phyloP scores from a whole-genome alignment of 2,113 vertebrate genomes.

The Stegastes partitus region DNA sequence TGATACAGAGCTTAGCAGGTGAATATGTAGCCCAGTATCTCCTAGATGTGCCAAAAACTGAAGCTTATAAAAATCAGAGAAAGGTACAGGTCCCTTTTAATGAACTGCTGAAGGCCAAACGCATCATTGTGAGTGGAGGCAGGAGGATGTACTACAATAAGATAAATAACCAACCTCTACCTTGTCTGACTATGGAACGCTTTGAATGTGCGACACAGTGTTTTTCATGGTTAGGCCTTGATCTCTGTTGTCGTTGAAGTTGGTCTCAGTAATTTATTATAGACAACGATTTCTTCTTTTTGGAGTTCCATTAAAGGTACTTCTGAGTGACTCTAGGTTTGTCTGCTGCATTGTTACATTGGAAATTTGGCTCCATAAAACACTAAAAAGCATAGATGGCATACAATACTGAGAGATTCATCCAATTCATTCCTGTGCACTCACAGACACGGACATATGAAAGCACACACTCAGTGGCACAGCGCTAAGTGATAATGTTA shows the following conservation, averaged over 20 bases:
- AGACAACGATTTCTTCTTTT: not conserved
- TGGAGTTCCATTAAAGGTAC: too few relatives aligned
- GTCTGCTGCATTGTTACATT: too few relatives aligned
- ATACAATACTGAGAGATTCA: not conserved
- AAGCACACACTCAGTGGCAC: not conserved
- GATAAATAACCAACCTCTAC: slow-evolving; percentile 9
- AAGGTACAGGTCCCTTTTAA: not conserved
- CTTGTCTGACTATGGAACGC: not conserved
- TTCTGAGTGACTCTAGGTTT: too few relatives aligned
- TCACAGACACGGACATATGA: not conserved
- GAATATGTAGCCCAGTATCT: not conserved
- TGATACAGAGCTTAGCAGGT: not conserved
- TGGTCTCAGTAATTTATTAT: not conserved
- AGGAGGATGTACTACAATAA: not conserved
- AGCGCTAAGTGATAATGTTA: slow-evolving; percentile 39
- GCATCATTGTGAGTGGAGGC: not conserved
- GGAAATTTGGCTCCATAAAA: too few relatives aligned
- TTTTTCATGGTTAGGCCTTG: not conserved
- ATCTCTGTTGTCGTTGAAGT: not conserved
- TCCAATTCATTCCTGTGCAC: not conserved
- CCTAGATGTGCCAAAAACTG: not conserved
- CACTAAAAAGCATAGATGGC: too few relatives aligned
- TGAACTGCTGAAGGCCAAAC: not conserved
- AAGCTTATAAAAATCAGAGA: not conserved
- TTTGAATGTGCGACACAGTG: not conserved